phyloP scores from a whole-genome alignment of 2,113 vertebrate species.

The Corvus hawaiiensis region DNA sequence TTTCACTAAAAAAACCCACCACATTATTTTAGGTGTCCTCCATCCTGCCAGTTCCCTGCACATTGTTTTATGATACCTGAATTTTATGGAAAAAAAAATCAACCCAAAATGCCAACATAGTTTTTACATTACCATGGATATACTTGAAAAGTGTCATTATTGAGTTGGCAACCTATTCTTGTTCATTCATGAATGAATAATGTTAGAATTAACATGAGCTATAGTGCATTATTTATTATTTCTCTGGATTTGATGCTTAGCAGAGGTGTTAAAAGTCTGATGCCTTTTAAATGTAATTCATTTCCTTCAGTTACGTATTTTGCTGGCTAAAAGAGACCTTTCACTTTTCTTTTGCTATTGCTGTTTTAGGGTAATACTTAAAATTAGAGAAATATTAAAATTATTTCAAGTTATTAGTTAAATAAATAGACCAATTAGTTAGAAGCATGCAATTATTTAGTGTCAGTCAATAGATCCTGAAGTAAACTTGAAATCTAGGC shows the following conservation, averaged over 20 bases:
- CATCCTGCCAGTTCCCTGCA: not conserved
- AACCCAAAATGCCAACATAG: not conserved
- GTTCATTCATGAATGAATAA: conserved; percentile 53
- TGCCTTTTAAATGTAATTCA: conserved; percentile 13
- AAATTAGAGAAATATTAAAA: not conserved
- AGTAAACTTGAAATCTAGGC: not conserved
- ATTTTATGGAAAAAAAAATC: not conserved
- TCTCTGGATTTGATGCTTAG: conserved; percentile 23
- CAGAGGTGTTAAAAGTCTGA: conserved; percentile 42
- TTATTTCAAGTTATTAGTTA: not conserved
- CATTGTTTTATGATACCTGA: not conserved
- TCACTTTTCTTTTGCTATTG: not conserved
- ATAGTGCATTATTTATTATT: conserved; percentile 61
- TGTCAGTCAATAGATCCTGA: not conserved
- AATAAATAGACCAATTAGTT: not conserved
- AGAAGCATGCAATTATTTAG: not conserved
- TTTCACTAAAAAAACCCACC: not conserved
- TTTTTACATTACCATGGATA: conserved; percentile 38
- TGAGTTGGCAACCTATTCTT: conserved; percentile 19
- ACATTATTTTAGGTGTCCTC: not conserved
- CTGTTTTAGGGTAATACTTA: not conserved
- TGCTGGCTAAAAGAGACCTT: not conserved
- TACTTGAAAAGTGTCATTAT: conserved; percentile 3
- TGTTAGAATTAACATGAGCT: conserved; percentile 51
- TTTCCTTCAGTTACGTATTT: not conserved